A percentile compares a stretch with the other conserved stretches of the same genome.
These are phyloP conservation scores for Eupsilia transversa DNA, from an alignment of 2,888 invertebrate genomes.

Conservation along the genomic window DNA sequence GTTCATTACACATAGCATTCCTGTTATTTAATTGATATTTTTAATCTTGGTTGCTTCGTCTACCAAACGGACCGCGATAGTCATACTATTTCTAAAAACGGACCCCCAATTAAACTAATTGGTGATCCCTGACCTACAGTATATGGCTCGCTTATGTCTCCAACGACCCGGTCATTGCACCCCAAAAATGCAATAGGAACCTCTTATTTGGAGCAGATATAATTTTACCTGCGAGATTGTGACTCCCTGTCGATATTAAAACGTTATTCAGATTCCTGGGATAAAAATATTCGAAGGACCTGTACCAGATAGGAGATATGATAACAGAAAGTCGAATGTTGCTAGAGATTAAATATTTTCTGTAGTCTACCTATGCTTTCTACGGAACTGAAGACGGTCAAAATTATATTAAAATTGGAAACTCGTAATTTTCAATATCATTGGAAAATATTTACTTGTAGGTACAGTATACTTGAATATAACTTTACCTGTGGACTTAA, in stretches of 20 bases:
- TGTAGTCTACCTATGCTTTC: constrained; percentile 18
- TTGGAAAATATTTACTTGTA: constrained; percentile 11
- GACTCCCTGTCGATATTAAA: constrained; percentile 52
- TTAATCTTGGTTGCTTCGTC: no score
- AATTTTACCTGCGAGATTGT: constrained; percentile 20
- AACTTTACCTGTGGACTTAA: constrained; percentile 94
- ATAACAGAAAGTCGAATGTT: constrained; percentile 39
- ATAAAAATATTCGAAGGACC: constrained; percentile 36
- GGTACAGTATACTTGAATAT: constrained; percentile 1
- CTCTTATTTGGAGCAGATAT: constrained; percentile 28
- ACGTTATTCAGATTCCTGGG: constrained; percentile 48
- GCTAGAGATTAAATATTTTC: constrained; percentile 43
- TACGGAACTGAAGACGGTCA: constrained; percentile 14
- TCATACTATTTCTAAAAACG: no score
- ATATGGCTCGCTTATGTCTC: constrained; percentile 10
- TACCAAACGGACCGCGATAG: no score
- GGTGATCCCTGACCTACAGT: no score
- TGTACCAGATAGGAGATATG: constrained; percentile 32
- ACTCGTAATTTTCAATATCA: not conserved
- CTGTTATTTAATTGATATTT: no score
- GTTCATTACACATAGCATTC: no score
- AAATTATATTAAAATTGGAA: constrained; percentile 36
- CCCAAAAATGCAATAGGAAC: constrained; percentile 46
- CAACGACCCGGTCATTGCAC: constrained; percentile 20
- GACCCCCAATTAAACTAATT: no score